Evolutionary conservation across 2,113 vertebrate genomes (phyloP), one percentile per base, ranked within the genome.

Genomic region (Ophthalmolycus amberensis): DNA sequence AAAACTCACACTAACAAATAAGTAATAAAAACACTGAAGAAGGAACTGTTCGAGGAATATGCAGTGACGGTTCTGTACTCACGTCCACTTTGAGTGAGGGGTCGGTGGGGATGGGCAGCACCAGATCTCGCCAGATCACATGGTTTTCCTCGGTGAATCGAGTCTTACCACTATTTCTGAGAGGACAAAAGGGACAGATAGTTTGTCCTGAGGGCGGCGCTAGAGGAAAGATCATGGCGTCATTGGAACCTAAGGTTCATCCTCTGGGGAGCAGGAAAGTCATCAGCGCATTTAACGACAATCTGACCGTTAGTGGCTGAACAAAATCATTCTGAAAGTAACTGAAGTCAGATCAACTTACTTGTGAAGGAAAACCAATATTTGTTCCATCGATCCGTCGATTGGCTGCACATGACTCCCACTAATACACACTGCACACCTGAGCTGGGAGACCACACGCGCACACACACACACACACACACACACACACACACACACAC

Each of bases 51-150:
- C 1, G 25, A 25, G 25, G 25, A 25, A 25, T 25, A 10, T 4
- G n/a, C 9, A 7, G 15, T 6, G 34, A 22, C 0, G 11, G n/a
- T 25, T 65, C 20, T 16, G 40, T 59, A 78, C 94, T 92, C 77
- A 95, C 94, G 3, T 95, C 88, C 29, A 89, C 93, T 91, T 95
- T 95, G 58, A 88, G 46, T 6, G 76, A 52, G 20, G 87, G 89
- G 74, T 95, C 90, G 1, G 81, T 82, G 22, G 94, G 93, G 34
- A 95, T 89, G 9, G 95, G 95, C 69, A 95, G 77, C 27, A 94
- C 12, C 71, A 95, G 58, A 71, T 94, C 89, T 8, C 80, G 60
- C 73, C 81, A 91, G 56, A 95, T 94, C 11, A 71, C 4, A 12
- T 91, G 68, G 2, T 92, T 59, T 4, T 94, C 60, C 34, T 95